Evolutionary conservation across 2,888 invertebrate species (phyloP).

Genomic region (Lithophane ornitopus): DNA sequence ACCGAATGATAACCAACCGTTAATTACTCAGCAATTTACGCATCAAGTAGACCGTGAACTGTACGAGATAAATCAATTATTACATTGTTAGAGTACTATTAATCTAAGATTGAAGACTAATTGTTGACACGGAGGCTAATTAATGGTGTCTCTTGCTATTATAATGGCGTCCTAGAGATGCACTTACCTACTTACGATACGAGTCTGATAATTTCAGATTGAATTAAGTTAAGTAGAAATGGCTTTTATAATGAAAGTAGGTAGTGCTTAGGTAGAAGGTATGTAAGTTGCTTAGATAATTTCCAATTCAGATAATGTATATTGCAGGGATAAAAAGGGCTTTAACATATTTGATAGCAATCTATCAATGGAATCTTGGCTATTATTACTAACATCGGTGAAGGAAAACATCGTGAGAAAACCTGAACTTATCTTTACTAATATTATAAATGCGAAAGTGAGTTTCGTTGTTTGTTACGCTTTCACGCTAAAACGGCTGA

Average conservation of each 20-base stretch:
- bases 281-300: not conserved
- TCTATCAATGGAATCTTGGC: not conserved
- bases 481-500: too few relatives aligned
- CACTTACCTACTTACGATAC: not conserved
- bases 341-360: not conserved
- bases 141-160: not conserved
- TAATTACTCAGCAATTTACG: conserved; percentile 24
- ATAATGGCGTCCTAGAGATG: not conserved
- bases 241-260: not conserved
- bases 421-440: too few relatives aligned
- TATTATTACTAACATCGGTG: too few relatives aligned
- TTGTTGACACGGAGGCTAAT: not conserved
- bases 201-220: not conserved
- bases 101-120: conserved; percentile 24
- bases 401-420: too few relatives aligned
- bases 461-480: too few relatives aligned
- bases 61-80: conserved; percentile 23
- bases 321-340: not conserved
- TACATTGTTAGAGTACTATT: conserved; percentile 14
- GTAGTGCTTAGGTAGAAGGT: not conserved
- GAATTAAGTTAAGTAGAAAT: not conserved
- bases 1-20: conserved; percentile 15
- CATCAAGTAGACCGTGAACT: conserved; percentile 5
- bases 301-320: not conserved
- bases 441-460: too few relatives aligned